Evolutionary conservation across 2,888 invertebrate species (phyloP).

Genomic region (Caenorhabditis sulstoni): DNA sequence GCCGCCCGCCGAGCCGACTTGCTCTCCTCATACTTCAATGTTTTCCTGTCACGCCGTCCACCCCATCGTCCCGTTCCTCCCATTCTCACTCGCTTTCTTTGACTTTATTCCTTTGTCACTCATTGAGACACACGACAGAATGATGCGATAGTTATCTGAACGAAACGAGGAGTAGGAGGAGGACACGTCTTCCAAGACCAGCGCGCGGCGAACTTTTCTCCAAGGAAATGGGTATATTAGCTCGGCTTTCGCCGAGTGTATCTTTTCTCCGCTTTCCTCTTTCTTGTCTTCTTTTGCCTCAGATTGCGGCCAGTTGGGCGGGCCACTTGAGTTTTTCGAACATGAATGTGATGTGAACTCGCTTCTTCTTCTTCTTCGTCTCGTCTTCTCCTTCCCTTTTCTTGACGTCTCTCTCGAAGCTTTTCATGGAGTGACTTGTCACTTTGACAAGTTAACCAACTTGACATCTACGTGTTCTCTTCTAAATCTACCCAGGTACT

Average conservation of each 20-base stretch:
- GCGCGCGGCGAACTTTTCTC: slow-evolving; percentile 18
- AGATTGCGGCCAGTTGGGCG: slow-evolving; percentile 34
- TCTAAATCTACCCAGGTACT: too few relatives aligned
- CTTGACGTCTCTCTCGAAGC: slow-evolving; percentile 11
- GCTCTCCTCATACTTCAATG: slow-evolving; percentile 26
- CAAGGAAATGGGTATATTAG: slow-evolving; percentile 40
- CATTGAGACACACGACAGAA: slow-evolving; percentile 1
- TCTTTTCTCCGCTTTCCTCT: background rate
- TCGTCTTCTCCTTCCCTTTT: slow-evolving; percentile 6
- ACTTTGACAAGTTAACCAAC: background rate
- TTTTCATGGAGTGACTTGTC: background rate
- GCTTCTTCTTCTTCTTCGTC: slow-evolving; percentile 10
- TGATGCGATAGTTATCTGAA: background rate
- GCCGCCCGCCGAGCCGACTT: slow-evolving; percentile 11
- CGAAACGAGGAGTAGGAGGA: background rate
- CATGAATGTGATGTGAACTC: slow-evolving; percentile 36
- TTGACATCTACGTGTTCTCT: background rate
- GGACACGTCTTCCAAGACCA: too few relatives aligned
- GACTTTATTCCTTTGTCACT: background rate
- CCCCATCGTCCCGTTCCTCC: background rate
- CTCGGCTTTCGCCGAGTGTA: slow-evolving; percentile 17
- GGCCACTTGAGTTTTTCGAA: slow-evolving; percentile 38
- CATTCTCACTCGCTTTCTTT: slow-evolving; percentile 1
- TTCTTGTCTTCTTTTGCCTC: background rate
- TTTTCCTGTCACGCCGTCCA: slow-evolving; percentile 17